phyloP scores from a whole-genome alignment of 2,888 invertebrate species.

The Torymus auratus region DNA sequence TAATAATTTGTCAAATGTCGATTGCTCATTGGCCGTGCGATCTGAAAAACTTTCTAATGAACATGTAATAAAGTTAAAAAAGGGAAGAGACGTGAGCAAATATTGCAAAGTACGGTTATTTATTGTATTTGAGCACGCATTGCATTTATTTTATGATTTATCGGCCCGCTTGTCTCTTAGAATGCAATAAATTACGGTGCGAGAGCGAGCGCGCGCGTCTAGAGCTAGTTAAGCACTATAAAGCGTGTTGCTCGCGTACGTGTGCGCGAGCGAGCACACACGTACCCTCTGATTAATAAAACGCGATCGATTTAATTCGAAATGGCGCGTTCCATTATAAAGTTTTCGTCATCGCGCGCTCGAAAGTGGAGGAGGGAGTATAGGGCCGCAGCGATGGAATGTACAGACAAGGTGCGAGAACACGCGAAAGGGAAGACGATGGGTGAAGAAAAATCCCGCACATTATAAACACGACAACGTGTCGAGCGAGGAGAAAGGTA shows the following conservation, averaged over 20 bases:
- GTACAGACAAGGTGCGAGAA: background rate
- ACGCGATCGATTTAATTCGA: slow-evolving; percentile 34
- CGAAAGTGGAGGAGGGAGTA: too few species aligned
- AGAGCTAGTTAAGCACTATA: slow-evolving; percentile 10
- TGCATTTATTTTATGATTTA: slow-evolving; percentile 57
- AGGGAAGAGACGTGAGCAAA: slow-evolving; percentile 52
- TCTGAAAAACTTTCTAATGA: slow-evolving; percentile 56
- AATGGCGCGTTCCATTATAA: background rate
- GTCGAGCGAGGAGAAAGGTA: too few species aligned
- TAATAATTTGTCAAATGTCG: slow-evolving; percentile 56
- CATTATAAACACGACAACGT: too few species aligned
- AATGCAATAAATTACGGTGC: slow-evolving; percentile 49
- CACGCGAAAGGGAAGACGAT: background rate
- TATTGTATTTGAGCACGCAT: slow-evolving; percentile 55
- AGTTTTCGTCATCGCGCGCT: too few species aligned
- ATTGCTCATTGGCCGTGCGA: slow-evolving; percentile 32
- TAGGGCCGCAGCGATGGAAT: too few species aligned
- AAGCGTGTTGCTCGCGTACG: background rate
- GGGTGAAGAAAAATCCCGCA: too few species aligned
- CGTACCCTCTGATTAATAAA: slow-evolving; percentile 53
- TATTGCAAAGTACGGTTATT: slow-evolving; percentile 56
- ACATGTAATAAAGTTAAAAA: slow-evolving; percentile 51
- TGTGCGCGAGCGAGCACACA: background rate
- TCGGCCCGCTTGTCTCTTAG: slow-evolving; percentile 51
- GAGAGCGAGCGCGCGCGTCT: background rate